These are phyloP conservation scores for Pogonomyrmex californicus DNA, from an alignment of 1,140 invertebrate species.

Conservation along the genomic window DNA sequence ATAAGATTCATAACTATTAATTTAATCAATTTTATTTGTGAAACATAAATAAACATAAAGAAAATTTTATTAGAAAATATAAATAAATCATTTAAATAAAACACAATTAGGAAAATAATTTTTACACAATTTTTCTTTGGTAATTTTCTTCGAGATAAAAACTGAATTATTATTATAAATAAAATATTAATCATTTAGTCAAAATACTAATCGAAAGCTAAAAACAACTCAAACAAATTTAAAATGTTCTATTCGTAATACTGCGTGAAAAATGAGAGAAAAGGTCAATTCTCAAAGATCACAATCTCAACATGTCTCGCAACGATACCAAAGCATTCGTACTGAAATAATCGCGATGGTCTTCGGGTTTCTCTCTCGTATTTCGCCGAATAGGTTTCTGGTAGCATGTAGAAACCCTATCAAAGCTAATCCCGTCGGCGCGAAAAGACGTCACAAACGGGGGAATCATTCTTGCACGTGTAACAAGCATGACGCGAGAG, in stretches of 20 bases:
- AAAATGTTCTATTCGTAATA: neutral
- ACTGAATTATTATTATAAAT: too few relatives aligned
- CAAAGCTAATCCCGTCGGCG: conserved; percentile 67
- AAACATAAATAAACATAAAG: too few relatives aligned
- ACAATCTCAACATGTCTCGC: neutral
- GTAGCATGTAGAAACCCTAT: conserved; percentile 48
- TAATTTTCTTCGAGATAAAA: too few relatives aligned
- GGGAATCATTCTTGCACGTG: conserved; percentile 61
- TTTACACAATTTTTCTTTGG: too few relatives aligned
- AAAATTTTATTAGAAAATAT: too few relatives aligned
- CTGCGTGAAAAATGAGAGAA: neutral
- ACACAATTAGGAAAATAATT: too few relatives aligned
- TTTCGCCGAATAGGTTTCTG: conserved; percentile 14
- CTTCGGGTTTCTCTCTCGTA: neutral
- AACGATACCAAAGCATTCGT: neutral
- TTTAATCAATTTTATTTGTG: too few relatives aligned
- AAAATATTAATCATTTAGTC: too few relatives aligned
- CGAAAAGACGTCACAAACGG: conserved; percentile 58
- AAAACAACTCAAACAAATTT: too few relatives aligned
- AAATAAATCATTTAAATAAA: too few relatives aligned
- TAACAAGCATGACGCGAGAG: conserved; percentile 77
- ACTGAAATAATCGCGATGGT: neutral
- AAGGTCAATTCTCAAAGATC: neutral
- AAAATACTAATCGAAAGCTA: too few relatives aligned
- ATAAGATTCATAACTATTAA: too few relatives aligned